These are phyloP conservation scores for Orycteropus afer DNA, from an alignment of 2,113 vertebrate species.

Conservation along the genomic window DNA sequence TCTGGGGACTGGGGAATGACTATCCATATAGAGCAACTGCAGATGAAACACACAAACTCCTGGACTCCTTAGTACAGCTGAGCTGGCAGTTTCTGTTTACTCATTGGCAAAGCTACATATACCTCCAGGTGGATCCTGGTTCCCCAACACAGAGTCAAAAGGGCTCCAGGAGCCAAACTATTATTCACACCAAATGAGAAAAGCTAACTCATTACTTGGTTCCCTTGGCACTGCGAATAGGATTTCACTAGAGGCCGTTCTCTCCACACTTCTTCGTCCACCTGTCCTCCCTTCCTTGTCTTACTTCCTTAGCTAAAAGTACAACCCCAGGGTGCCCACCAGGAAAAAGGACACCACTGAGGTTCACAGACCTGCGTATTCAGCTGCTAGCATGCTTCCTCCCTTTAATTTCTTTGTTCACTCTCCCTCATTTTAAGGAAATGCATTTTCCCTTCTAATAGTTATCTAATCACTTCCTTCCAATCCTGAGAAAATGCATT, in stretches of 20 bases:
- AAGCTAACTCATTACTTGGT: background rate
- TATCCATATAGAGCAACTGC: background rate
- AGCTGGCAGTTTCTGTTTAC: background rate
- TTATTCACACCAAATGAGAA: background rate
- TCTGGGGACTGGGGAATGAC: background rate
- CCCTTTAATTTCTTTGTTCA: background rate
- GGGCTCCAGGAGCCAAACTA: background rate
- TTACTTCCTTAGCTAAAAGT: background rate
- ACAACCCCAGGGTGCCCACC: background rate
- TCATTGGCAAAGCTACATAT: background rate
- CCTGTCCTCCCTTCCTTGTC: background rate
- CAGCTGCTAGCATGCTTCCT: background rate
- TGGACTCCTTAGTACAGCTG: background rate
- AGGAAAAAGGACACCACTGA: background rate
- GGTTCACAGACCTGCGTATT: background rate
- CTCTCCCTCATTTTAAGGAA: constrained; percentile 7
- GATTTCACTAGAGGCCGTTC: background rate
- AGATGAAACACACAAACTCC: background rate
- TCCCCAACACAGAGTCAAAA: background rate
- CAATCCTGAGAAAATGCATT: background rate
- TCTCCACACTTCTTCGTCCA: background rate
- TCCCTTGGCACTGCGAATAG: constrained; percentile 45
- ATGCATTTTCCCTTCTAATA: background rate
- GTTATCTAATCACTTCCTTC: background rate
- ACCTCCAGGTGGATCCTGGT: background rate